Conservation (phyloP, 2,888 invertebrate species). For the Morpho helenor region DNA sequence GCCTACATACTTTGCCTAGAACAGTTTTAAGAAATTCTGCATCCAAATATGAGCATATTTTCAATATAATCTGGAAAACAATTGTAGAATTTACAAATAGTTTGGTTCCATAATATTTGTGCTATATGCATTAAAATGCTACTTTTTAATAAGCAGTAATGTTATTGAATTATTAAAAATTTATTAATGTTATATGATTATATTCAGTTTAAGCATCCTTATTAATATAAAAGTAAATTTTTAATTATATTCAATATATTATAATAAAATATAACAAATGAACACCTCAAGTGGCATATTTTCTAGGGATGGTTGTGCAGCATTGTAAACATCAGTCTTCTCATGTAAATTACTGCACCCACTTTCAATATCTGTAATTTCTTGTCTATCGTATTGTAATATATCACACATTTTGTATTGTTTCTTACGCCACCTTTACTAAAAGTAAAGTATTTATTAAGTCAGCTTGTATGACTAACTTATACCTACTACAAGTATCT, state of each 20-base stretch:
- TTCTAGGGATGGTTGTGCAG: constrained; percentile 41
- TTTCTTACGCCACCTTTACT: constrained; percentile 5
- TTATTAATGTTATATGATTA: too few species aligned
- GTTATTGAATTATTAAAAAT: too few species aligned
- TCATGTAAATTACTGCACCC: constrained; percentile 26
- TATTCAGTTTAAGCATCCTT: too few species aligned
- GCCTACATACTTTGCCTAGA: constrained; percentile 75
- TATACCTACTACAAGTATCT: constrained; percentile 19
- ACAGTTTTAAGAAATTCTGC: constrained; percentile 74
- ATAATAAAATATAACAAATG: constrained; percentile 3
- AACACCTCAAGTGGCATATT: constrained; percentile 68
- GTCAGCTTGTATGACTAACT: constrained; percentile 19
- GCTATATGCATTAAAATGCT: too few species aligned
- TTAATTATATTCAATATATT: not conserved
- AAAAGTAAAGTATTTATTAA: constrained; percentile 1
- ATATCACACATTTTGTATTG: constrained; percentile 51
- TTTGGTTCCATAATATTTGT: too few species aligned
- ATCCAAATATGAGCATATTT: constrained; percentile 80
- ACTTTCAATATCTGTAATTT: constrained; percentile 46
- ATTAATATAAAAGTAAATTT: not conserved
- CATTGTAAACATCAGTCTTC: constrained; percentile 34
- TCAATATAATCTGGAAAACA: constrained; percentile 76
- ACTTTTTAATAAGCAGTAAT: too few species aligned
- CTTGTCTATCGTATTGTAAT: constrained; percentile 44
- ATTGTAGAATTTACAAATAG: not conserved